A percentile compares a stretch with the other conserved stretches of the same genome.
phyloP scores from a whole-genome alignment of 1,140 invertebrate genomes.

The Listronotus oregonensis region DNA sequence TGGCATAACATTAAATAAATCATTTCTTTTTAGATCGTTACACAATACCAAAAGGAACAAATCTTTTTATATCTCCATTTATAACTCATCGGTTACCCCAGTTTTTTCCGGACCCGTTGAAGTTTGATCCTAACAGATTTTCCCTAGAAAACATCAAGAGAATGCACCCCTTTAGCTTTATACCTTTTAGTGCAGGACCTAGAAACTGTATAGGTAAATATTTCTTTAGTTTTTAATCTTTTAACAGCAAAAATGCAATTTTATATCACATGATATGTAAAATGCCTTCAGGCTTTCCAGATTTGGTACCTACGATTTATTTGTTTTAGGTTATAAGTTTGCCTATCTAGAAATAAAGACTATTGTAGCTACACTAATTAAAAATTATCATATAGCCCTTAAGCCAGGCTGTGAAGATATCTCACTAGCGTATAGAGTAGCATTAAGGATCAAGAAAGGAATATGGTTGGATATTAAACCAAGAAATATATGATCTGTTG shows the following conservation, averaged over 20 bases:
- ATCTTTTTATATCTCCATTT: conserved; percentile 53
- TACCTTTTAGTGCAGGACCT: conserved; percentile 74
- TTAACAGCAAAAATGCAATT: neutral
- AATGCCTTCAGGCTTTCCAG: neutral
- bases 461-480: conserved; percentile 55
- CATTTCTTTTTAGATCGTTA: conserved; percentile 41
- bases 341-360: conserved; percentile 75
- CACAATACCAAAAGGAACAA: conserved; percentile 55
- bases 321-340: conserved; percentile 67
- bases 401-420: conserved; percentile 58
- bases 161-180: conserved; percentile 66
- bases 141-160: conserved; percentile 59
- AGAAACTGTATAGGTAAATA: conserved; percentile 69
- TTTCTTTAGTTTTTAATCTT: neutral
- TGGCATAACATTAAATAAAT: no score
- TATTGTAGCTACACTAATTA: conserved; percentile 66
- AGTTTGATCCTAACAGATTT: conserved; percentile 76
- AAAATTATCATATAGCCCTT: conserved; percentile 61
- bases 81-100: conserved; percentile 69
- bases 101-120: conserved; percentile 69
- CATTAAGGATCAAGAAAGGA: conserved; percentile 61
- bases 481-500: conserved; percentile 12
- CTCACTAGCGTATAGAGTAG: conserved; percentile 60
- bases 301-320: conserved; percentile 4
- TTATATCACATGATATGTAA: neutral